A percentile compares a stretch with the other conserved stretches of the same genome.
Conservation (phyloP, 1,140 invertebrate genomes). For the Phocides pigmalion region DNA sequence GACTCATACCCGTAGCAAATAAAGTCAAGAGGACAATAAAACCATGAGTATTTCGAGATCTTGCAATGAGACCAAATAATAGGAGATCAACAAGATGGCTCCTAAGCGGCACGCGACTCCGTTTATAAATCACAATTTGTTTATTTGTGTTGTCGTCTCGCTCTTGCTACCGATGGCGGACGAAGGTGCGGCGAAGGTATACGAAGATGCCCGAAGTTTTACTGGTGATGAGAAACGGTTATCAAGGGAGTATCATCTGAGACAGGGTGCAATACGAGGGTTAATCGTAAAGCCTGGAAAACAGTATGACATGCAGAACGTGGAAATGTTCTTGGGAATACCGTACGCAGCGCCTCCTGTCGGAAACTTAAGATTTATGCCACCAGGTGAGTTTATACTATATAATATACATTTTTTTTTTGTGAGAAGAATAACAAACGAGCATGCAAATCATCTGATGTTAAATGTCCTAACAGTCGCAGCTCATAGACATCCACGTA, state of each 20-base stretch:
- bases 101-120: conserved; percentile 65
- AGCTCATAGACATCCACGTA: too few relatives aligned
- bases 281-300: conserved; percentile 84
- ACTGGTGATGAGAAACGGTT: conserved; percentile 69
- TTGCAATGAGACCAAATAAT: conserved; percentile 66
- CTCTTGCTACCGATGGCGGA: conserved; percentile 68
- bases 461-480: too few relatives aligned
- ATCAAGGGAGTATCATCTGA: conserved; percentile 81
- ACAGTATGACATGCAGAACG: conserved; percentile 80
- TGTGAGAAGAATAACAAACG: too few relatives aligned
- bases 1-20: conserved; percentile 53
- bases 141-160: conserved; percentile 78
- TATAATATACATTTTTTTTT: too few relatives aligned
- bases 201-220: conserved; percentile 61
- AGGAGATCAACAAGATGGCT: conserved; percentile 73
- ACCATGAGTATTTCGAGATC: conserved; percentile 68
- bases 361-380: conserved; percentile 93
- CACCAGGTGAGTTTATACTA: conserved; percentile 85
- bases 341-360: conserved; percentile 96
- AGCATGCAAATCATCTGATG: too few relatives aligned
- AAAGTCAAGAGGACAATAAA: conserved; percentile 55
- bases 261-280: conserved; percentile 85
- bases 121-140: conserved; percentile 75
- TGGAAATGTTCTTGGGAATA: conserved; percentile 89
- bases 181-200: conserved; percentile 61